Percentiles rank a stretch among this genome's conserved stretches.
phyloP scores from a whole-genome alignment of 2,797 vertebrate genomes.

The Falco concolor region DNA sequence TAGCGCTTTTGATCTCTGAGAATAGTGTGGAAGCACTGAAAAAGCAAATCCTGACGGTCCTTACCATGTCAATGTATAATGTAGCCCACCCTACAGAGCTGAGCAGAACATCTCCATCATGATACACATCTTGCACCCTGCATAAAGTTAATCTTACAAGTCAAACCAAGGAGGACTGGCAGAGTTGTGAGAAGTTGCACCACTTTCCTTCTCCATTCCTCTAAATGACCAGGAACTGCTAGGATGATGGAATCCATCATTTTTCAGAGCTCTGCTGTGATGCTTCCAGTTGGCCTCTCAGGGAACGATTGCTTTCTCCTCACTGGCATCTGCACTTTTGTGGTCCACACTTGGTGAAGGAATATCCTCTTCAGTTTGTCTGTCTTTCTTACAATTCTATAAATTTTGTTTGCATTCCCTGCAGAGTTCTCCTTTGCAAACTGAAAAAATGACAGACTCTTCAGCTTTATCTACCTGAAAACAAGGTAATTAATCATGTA shows the following conservation, averaged over 20 bases:
- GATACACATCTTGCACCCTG: background rate
- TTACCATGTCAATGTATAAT: fast-evolving
- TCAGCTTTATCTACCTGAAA: background rate
- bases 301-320: background rate
- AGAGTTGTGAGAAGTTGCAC: background rate
- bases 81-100: background rate
- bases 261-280: background rate
- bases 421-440: background rate
- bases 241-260: background rate
- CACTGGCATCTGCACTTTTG: background rate
- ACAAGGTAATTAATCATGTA: background rate
- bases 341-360: background rate
- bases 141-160: background rate
- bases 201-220: background rate
- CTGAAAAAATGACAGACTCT: background rate
- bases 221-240: background rate
- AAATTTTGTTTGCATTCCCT: background rate
- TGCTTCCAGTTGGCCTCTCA: background rate
- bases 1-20: background rate
- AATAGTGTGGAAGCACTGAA: background rate
- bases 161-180: background rate
- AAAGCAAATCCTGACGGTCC: background rate
- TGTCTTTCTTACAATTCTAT: background rate
- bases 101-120: fast-evolving
- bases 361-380: background rate